Conservation (phyloP, 2,113 vertebrate genomes). For the Charina bottae region DNA sequence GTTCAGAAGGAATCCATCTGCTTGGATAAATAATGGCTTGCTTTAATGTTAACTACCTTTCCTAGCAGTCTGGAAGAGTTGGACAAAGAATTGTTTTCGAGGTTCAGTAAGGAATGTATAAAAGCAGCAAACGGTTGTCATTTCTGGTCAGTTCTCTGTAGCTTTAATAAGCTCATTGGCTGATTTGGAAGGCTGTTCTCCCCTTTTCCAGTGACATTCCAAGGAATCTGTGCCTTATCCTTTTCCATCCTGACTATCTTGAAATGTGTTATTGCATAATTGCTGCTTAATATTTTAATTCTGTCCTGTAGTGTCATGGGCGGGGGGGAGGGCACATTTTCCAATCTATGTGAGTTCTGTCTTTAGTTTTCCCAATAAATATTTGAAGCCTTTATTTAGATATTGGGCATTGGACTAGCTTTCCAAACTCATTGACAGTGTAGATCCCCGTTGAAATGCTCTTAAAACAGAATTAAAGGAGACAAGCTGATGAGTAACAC, state of each 20-base stretch:
- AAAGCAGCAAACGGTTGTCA: not conserved
- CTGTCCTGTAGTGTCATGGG: not conserved
- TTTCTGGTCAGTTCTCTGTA: not conserved
- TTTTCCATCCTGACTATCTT: not conserved
- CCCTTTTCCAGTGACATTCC: not conserved
- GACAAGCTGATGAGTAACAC: too few relatives aligned
- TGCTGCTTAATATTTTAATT: not conserved
- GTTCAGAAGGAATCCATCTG: constrained; percentile 8
- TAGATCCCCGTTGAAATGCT: too few relatives aligned
- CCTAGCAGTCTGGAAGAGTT: not conserved
- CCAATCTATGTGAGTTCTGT: not conserved
- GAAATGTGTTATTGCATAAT: not conserved
- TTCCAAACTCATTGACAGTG: too few relatives aligned
- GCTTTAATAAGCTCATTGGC: not conserved
- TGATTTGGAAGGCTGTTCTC: not conserved
- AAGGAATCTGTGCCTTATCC: not conserved
- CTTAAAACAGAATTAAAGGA: too few relatives aligned
- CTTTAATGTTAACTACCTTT: not conserved
- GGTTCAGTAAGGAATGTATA: not conserved
- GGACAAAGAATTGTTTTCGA: not conserved
- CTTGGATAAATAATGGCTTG: constrained; percentile 19
- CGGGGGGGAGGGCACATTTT: not conserved
- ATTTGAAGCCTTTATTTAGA: too few relatives aligned
- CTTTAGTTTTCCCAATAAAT: not conserved
- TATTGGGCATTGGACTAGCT: too few relatives aligned